Evolutionary conservation across 2,797 vertebrate species (phyloP), one percentile per base, ranked within the genome.

Genomic region (Anas georgica): DNA sequence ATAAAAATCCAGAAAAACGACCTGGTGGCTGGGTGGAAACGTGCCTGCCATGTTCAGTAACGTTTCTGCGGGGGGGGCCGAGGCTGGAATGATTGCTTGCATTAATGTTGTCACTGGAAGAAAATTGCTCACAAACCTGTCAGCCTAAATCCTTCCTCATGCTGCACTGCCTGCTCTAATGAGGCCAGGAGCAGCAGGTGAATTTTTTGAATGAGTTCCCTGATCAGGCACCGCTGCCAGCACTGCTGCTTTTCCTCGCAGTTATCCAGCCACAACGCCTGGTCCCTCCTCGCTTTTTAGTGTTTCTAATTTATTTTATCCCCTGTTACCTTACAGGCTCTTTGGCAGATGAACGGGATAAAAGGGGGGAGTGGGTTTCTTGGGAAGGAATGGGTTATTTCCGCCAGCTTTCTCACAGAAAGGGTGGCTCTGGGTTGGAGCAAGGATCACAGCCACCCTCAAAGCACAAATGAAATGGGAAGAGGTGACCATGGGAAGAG

Each of bases 161-260:
- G 45, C 90, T 85, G 95, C 83, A 13, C 50, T 90, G 95, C 88
- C 72, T 39, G 78, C 1, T 31, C 75, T 91, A 95, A 96, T 70
- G 82, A 91, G 86, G 74, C 90, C 62, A 1, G 0, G 2, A 92
- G 88, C 94, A 96, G 94, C 94, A 93, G 95, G 94, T 94, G 94
- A 50, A 94, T 68, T 87, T 90, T 92, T 82, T 92, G 94, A 93
- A 93, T 84, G 88, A 90, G 48, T 84, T 88, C 87, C 83, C 81
- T 39, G 59, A 81, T 52, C 74, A 67, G 64, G 14, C 28, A 9
- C 7, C 0, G 8, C 86, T 83, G 37, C 62, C 76, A 56, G 46
- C 59, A 37, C 28, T 29, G 64, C 75, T 55, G 81, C 72, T 91
- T 0, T 0, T 70, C 68, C 83, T 85, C 60, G 12, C 8, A 5